Evolutionary conservation across 2,113 vertebrate genomes (phyloP).

Genomic region (Heterotis niloticus): DNA sequence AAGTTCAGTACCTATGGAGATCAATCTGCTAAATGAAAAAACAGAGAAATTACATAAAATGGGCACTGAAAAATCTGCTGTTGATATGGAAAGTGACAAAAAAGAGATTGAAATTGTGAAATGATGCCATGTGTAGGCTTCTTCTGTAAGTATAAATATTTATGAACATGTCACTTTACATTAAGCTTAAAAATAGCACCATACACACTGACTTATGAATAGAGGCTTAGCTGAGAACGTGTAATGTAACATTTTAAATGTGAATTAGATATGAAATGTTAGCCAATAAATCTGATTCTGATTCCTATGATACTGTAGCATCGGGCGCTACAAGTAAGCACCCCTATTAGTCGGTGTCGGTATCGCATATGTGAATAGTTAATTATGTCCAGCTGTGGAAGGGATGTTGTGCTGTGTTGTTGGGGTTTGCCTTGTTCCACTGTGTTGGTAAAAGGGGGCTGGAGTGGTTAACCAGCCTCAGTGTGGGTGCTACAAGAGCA

Average conservation of each 20-base stretch:
- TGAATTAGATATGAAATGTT: neutral
- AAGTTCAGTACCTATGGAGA: neutral
- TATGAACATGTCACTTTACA: slow-evolving; percentile 16
- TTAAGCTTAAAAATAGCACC: neutral
- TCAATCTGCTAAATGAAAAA: neutral
- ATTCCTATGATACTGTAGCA: neutral
- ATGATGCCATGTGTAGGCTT: neutral
- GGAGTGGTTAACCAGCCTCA: too few species aligned
- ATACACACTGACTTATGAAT: neutral
- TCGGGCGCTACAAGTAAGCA: too few species aligned
- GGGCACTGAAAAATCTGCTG: neutral
- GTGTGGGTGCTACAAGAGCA: too few species aligned
- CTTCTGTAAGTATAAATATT: neutral
- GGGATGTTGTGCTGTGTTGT: too few species aligned
- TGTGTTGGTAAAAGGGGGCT: too few species aligned
- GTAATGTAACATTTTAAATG: slow-evolving; percentile 6
- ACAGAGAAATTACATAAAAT: neutral
- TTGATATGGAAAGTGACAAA: slow-evolving; percentile 8
- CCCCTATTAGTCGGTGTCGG: too few species aligned
- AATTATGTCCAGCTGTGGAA: too few species aligned
- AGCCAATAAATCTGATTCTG: too few species aligned
- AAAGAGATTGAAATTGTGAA: neutral
- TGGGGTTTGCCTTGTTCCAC: too few species aligned
- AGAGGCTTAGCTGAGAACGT: neutral
- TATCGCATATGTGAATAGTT: too few species aligned